A percentile compares a stretch with the other conserved stretches of the same genome.
phyloP scores from a whole-genome alignment of 2,888 invertebrate species.

The Hetaerina titia region DNA sequence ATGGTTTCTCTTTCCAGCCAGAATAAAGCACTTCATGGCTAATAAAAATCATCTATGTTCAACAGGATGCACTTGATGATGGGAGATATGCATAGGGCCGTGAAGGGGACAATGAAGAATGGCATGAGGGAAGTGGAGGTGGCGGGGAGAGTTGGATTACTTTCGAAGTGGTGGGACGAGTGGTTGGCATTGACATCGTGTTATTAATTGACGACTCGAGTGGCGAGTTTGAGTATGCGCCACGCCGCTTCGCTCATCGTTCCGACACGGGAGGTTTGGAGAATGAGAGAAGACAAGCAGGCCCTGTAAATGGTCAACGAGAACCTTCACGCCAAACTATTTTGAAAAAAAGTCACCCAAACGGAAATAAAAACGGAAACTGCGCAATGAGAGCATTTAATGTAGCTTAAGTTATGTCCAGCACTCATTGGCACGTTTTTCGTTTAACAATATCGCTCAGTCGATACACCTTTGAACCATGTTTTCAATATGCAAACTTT shows the following conservation, averaged over 20 bases:
- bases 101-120: neutral
- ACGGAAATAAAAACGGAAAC: no score
- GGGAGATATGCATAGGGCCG: neutral
- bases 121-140: neutral
- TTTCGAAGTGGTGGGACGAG: neutral
- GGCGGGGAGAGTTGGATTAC: neutral
- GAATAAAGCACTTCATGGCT: neutral
- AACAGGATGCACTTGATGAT: neutral
- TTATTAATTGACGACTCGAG: conserved; percentile 7
- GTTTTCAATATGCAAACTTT: no score
- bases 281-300: no score
- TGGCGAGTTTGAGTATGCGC: neutral
- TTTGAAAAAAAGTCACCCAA: no score
- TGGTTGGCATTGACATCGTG: neutral
- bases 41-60: neutral
- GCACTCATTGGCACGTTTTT: no score
- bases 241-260: neutral
- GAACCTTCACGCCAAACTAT: no score
- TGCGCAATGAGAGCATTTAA: no score
- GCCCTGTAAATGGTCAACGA: no score
- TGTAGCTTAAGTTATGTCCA: no score
- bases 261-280: neutral
- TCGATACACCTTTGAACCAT: no score
- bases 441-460: no score
- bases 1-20: no score